These are phyloP conservation scores for Drosophila differens DNA, from an alignment of 2,888 invertebrate species.

Conservation along the genomic window DNA sequence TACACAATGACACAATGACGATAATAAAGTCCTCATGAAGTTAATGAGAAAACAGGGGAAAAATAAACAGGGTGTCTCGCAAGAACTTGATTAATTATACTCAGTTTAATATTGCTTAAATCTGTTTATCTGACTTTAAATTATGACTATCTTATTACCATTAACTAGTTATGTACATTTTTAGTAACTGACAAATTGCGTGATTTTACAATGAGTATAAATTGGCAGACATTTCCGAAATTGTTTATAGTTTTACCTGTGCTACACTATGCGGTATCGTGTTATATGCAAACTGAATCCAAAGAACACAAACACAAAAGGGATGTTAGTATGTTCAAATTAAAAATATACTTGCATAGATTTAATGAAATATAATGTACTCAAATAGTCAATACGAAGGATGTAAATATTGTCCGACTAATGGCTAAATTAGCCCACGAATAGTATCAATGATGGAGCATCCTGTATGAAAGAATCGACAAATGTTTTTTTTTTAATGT, in stretches of 20 bases:
- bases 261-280: conserved; percentile 45
- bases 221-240: conserved; percentile 60
- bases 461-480: conserved; percentile 51
- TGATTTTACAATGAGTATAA: conserved; percentile 40
- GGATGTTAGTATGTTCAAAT: conserved; percentile 32
- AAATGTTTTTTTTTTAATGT: neutral
- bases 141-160: too few species aligned
- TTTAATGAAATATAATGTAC: neutral
- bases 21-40: conserved; percentile 70
- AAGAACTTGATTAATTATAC: conserved; percentile 3
- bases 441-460: conserved; percentile 26
- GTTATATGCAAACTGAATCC: conserved; percentile 39
- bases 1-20: conserved; percentile 34
- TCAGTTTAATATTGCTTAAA: neutral
- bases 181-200: neutral
- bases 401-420: conserved; percentile 9
- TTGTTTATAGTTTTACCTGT: conserved; percentile 57
- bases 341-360: neutral
- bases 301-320: conserved; percentile 38
- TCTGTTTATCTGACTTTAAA: neutral
- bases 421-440: conserved; percentile 13
- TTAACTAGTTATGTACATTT: neutral
- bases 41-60: conserved; percentile 57
- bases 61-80: conserved; percentile 62
- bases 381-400: conserved; percentile 24